Evolutionary conservation across 2,797 vertebrate species (phyloP).

Genomic region (Lithobates sylvaticus): DNA sequence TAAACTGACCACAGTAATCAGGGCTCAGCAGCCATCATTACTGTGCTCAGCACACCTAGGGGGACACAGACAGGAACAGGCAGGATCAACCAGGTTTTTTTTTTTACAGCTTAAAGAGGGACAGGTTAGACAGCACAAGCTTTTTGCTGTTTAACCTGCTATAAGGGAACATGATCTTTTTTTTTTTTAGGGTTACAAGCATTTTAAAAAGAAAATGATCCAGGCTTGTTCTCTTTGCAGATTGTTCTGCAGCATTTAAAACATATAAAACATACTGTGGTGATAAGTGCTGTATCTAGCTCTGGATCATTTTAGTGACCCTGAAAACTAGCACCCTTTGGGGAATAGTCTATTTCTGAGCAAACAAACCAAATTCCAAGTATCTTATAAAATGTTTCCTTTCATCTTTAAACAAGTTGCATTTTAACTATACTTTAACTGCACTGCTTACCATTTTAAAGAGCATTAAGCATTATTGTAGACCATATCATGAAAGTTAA

Average conservation of each 20-base stretch:
- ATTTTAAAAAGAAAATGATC: background rate
- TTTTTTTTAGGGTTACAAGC: too few species aligned
- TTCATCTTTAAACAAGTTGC: background rate
- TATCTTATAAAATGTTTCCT: slow-evolving; percentile 13
- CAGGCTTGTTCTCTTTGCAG: background rate
- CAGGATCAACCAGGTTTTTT: too few species aligned
- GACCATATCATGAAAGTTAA: slow-evolving; percentile 24
- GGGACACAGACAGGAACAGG: too few species aligned
- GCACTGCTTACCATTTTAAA: slow-evolving; percentile 13
- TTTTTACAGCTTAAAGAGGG: too few species aligned
- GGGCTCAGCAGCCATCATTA: too few species aligned
- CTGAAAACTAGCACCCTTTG: background rate
- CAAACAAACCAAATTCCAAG: slow-evolving; percentile 5
- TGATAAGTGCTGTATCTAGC: background rate
- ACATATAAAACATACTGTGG: slow-evolving; percentile 1
- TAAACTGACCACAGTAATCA: too few species aligned
- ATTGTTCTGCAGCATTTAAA: background rate
- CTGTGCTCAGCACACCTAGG: too few species aligned
- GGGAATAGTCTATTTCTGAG: background rate
- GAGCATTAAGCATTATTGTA: slow-evolving; percentile 6
- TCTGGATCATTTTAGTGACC: background rate
- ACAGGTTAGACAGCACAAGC: too few species aligned
- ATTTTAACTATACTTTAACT: slow-evolving; percentile 26
- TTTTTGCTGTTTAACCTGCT: too few species aligned
- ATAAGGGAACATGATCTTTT: too few species aligned